Percentiles rank a stretch among this genome's conserved stretches.
Conservation (phyloP, 2,888 invertebrate genomes). For the Tinea pellionella region DNA sequence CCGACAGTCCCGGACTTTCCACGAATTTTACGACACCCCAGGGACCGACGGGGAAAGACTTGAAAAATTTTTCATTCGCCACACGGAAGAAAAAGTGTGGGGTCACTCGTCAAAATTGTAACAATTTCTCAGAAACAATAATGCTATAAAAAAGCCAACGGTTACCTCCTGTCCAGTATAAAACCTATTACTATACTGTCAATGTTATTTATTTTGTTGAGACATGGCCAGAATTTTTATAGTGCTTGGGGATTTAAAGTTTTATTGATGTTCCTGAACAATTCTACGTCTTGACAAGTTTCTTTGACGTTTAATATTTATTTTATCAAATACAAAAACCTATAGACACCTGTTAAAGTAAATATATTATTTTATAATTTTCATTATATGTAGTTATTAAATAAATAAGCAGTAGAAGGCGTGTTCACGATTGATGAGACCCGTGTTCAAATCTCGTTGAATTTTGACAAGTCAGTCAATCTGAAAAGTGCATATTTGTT, state of each 20-base stretch:
- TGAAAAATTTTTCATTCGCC: conserved; percentile 69
- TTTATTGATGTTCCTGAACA: conserved; percentile 39
- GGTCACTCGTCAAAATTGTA: conserved; percentile 69
- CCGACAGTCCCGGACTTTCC: conserved; percentile 34
- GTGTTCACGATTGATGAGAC: no score
- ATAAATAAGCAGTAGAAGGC: no score
- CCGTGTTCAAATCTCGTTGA: no score
- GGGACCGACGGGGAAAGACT: conserved; percentile 57
- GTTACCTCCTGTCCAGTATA: conserved; percentile 43
- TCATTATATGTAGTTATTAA: no score
- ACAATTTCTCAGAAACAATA: conserved; percentile 70
- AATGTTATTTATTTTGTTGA: conserved; percentile 65
- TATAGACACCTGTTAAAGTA: no score
- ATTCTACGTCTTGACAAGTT: not conserved
- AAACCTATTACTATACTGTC: conserved; percentile 61
- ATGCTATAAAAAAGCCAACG: conserved; percentile 51
- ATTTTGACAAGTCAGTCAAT: no score
- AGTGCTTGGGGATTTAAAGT: conserved; percentile 60
- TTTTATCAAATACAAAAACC: not conserved
- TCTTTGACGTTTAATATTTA: not conserved
- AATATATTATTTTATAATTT: no score
- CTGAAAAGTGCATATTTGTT: no score
- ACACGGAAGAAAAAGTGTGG: conserved; percentile 61
- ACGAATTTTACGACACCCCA: conserved; percentile 64
- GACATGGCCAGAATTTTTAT: conserved; percentile 63